phyloP scores from a whole-genome alignment of 2,888 invertebrate species.

The Omphaloscelis lunosa region DNA sequence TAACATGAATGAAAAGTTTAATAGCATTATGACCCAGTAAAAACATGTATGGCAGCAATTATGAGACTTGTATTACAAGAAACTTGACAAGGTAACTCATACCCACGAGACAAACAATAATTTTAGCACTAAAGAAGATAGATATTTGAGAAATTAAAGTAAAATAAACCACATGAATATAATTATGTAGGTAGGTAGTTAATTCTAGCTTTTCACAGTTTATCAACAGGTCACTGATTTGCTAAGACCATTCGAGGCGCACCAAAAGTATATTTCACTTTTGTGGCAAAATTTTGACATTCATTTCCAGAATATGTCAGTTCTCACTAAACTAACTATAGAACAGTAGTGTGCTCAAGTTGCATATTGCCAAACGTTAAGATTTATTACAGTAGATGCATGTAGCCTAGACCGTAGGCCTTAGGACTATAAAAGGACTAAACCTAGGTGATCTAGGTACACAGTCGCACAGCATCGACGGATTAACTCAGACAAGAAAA shows the following conservation, averaged over 20 bases:
- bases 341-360: slow-evolving; percentile 71
- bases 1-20: background rate
- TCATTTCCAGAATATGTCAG: slow-evolving; percentile 3
- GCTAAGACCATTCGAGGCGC: background rate
- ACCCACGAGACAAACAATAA: background rate
- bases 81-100: background rate
- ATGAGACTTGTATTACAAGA: background rate
- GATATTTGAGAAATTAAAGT: background rate
- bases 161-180: too few species aligned
- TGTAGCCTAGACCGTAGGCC: slow-evolving; percentile 79
- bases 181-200: background rate
- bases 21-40: background rate
- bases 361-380: slow-evolving; percentile 82
- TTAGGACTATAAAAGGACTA: slow-evolving; percentile 85
- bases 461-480: slow-evolving; percentile 74
- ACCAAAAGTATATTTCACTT: background rate
- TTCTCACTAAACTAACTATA: slow-evolving; percentile 31
- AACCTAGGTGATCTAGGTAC: slow-evolving; percentile 74
- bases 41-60: background rate
- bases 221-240: background rate
- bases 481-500: slow-evolving; percentile 67
- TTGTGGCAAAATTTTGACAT: background rate
- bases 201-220: background rate
- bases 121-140: background rate
- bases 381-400: slow-evolving; percentile 82